Percentiles rank a stretch among this genome's conserved stretches.
phyloP scores from a whole-genome alignment of 2,797 vertebrate genomes.

The Sebastes iracundus region DNA sequence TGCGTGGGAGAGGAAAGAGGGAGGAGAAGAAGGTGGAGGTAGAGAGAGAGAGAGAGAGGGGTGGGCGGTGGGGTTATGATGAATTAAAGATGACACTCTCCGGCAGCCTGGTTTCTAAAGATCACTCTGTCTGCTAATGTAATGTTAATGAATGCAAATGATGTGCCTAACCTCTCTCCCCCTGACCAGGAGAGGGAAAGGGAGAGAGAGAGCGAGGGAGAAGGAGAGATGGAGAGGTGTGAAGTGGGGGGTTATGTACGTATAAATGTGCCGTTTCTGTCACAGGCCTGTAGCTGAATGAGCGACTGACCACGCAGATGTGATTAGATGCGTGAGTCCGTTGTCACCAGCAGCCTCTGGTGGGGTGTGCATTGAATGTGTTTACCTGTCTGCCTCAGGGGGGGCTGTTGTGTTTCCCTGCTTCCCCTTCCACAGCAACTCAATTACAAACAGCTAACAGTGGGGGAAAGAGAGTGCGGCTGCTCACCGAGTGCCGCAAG shows the following conservation, averaged over 20 bases:
- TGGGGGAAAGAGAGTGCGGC: neutral
- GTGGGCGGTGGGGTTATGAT: constrained; percentile 70
- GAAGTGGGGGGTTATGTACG: neutral
- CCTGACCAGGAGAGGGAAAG: constrained; percentile 62
- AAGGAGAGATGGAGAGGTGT: constrained; percentile 5
- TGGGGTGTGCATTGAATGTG: neutral
- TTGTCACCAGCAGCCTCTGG: neutral
- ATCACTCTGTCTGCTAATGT: constrained; percentile 84
- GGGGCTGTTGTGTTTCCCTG: constrained; percentile 13
- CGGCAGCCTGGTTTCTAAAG: constrained; percentile 81
- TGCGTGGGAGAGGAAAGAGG: constrained; percentile 1
- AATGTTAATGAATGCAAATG: constrained; percentile 88
- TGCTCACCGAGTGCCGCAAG: constrained; percentile 27
- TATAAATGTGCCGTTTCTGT: constrained; percentile 28
- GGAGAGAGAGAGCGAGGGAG: constrained; percentile 4
- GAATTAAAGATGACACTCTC: constrained; percentile 85
- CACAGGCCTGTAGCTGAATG: constrained; percentile 2
- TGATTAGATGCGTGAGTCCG: constrained; percentile 32
- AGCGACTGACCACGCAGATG: constrained; percentile 44
- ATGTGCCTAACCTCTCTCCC: constrained; percentile 77
- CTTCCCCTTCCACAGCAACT: constrained; percentile 14
- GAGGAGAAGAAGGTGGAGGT: constrained; percentile 31
- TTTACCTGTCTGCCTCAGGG: constrained; percentile 24
- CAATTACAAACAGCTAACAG: constrained; percentile 23
- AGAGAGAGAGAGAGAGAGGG: constrained; percentile 14